phyloP scores from a whole-genome alignment of 2,888 invertebrate species.

The Chrysomela aeneicollis region DNA sequence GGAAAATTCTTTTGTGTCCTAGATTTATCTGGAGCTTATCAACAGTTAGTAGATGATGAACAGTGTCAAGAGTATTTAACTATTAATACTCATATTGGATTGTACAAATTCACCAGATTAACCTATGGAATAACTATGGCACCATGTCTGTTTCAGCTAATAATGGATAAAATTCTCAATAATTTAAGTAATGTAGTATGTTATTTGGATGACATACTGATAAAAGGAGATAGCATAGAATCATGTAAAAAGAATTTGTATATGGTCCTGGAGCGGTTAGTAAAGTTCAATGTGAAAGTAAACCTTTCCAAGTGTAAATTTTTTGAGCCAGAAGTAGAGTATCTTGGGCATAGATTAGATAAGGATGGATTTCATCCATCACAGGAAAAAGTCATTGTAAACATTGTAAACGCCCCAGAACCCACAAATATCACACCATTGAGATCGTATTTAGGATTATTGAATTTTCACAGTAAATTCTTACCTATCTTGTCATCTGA shows the following conservation, averaged over 20 bases:
- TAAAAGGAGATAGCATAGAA: constrained; percentile 8
- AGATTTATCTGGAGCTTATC: constrained; percentile 27
- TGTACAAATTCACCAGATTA: constrained; percentile 26
- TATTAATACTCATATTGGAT: constrained; percentile 30
- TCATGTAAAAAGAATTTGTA: constrained; percentile 3
- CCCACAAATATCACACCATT: constrained; percentile 14
- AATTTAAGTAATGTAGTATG: constrained; percentile 14
- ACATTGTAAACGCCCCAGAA: constrained; percentile 14
- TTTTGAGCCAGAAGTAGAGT: constrained; percentile 11
- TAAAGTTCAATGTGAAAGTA: constrained; percentile 17
- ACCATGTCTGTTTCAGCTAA: constrained; percentile 20
- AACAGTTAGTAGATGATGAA: constrained; percentile 13
- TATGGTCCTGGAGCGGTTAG: constrained; percentile 12
- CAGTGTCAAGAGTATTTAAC: constrained; percentile 20
- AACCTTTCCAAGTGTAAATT: constrained; percentile 6
- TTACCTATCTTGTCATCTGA: constrained; percentile 4
- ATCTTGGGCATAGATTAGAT: constrained; percentile 17
- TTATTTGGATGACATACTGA: constrained; percentile 29
- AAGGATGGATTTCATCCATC: constrained; percentile 13
- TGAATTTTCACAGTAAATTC: constrained; percentile 21
- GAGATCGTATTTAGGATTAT: constrained; percentile 16
- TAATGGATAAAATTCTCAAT: constrained; percentile 26
- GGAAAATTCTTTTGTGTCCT: constrained; percentile 19
- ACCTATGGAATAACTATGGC: constrained; percentile 25
- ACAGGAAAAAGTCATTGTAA: constrained; percentile 14